Evolutionary conservation across 2,113 vertebrate genomes (phyloP).

Genomic region (Aix galericulata): DNA sequence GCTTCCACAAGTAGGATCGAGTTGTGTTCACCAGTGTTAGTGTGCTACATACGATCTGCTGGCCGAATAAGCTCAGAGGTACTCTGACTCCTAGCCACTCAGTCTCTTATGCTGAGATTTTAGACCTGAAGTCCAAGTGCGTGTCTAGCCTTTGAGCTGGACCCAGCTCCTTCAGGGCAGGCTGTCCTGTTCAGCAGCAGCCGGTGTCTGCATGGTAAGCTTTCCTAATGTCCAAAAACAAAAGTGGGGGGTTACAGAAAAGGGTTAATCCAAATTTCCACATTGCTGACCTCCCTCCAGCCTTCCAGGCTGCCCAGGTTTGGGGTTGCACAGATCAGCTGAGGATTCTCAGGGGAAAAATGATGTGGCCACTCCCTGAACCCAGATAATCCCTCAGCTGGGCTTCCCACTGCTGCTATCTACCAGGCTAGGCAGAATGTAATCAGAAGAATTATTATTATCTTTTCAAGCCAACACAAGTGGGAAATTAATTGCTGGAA

Average conservation of each 20-base stretch:
- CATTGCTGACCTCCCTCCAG: not conserved
- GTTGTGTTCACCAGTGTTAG: not conserved
- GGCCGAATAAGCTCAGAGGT: not conserved
- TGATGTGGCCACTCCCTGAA: constrained; percentile 20
- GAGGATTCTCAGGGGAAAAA: not conserved
- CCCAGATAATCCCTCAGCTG: constrained; percentile 35
- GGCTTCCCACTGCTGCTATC: not conserved
- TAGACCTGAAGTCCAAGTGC: not conserved
- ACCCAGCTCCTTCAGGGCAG: not conserved
- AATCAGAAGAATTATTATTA: not conserved
- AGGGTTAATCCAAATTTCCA: not conserved
- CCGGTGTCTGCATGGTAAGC: not conserved
- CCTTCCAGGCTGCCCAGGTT: not conserved
- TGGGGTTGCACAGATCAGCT: not conserved
- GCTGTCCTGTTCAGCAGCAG: not conserved
- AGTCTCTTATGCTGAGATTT: not conserved
- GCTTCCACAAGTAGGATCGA: not conserved
- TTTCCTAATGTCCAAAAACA: not conserved
- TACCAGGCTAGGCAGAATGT: not conserved
- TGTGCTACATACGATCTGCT: not conserved
- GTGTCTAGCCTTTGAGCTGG: not conserved
- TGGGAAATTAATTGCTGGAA: not conserved
- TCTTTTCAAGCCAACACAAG: constrained; percentile 9
- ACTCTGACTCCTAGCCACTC: not conserved
- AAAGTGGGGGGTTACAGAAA: not conserved